phyloP scores from a whole-genome alignment of 2,888 invertebrate genomes.

The Choristoneura rosaceana region DNA sequence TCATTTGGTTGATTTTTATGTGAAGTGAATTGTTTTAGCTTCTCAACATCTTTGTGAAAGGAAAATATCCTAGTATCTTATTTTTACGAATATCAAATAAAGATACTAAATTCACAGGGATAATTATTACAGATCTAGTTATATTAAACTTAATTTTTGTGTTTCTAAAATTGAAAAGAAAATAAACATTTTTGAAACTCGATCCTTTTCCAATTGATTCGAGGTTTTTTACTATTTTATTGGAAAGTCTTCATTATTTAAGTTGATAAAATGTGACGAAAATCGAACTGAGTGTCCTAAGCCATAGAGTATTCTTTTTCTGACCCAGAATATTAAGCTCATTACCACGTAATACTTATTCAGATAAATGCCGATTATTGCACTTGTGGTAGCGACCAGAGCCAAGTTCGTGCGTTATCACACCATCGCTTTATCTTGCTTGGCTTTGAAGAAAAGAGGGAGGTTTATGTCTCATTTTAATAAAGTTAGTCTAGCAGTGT shows the following conservation, averaged over 20 bases:
- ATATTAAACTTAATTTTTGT: no score
- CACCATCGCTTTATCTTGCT: conserved; percentile 46
- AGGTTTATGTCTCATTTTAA: not conserved
- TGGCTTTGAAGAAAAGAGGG: conserved; percentile 13
- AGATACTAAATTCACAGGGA: not conserved
- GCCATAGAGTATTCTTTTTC: not conserved
- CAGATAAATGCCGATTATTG: conserved; percentile 28
- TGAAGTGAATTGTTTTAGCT: conserved; percentile 35
- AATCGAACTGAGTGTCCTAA: not conserved
- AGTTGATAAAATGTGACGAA: no score
- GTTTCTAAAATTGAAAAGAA: no score
- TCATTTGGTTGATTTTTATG: conserved; percentile 45
- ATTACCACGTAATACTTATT: not conserved
- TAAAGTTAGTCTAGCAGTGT: not conserved
- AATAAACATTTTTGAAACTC: no score
- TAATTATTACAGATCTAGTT: not conserved
- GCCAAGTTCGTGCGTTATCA: conserved; percentile 61
- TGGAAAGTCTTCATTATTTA: not conserved
- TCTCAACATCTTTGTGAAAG: conserved; percentile 54
- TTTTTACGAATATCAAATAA: not conserved
- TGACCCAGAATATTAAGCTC: not conserved
- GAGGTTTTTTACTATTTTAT: not conserved
- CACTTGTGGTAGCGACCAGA: conserved; percentile 38
- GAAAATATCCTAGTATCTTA: conserved; percentile 48
- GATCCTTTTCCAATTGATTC: not conserved